Evolutionary conservation across 2,113 vertebrate species (phyloP), one percentile per base, ranked within the genome.

Genomic region (Synchiropus splendidus): DNA sequence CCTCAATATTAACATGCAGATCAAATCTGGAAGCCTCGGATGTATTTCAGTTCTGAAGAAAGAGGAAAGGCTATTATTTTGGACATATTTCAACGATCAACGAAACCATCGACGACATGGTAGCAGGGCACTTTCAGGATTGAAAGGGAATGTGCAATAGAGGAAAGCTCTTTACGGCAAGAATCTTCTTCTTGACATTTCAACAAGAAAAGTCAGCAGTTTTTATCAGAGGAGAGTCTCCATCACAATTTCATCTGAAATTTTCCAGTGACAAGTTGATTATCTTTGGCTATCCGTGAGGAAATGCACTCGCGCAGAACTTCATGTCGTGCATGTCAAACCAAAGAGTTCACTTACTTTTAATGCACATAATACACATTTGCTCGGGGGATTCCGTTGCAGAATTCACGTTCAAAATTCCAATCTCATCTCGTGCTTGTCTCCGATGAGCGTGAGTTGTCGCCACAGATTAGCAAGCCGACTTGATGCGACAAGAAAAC

Each of bases 311-410:
- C 65, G 45, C 44, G 51, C 70, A 60, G 38, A n/a, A n/a, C n/a
- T n/a, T n/a, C n/a, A n/a, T n/a, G n/a, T 59, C 48, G 65, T 79
- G 69, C 71, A 79, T 77, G 70, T 81, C 60, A 74, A 83, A 82
- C 83, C 83, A 86, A 86, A 84, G 84, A 86, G 54, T 69, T 71
- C 58, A 16, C 18, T 36, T 39, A 71, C 42, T 16, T 61, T 64
- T 56, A 33, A 66, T 73, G 64, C 66, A 75, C 64, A 77, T 58
- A 44, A 17, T 40, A 48, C 42, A 51, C 32, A 54, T 53, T 40
- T 39, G 33, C 35, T 48, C 27, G 45, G 38, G 34, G 18, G 35
- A 35, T 68, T 63, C 46, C 50, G 66, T 50, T 51, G 52, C 48
- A 45, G 10, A 58, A 32, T 27, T 54, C 33, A 36, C 37, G 16